Percentiles rank a stretch among this genome's conserved stretches.
Evolutionary conservation across 2,797 vertebrate genomes (phyloP).

Genomic region (Tauraco hartlaubi): DNA sequence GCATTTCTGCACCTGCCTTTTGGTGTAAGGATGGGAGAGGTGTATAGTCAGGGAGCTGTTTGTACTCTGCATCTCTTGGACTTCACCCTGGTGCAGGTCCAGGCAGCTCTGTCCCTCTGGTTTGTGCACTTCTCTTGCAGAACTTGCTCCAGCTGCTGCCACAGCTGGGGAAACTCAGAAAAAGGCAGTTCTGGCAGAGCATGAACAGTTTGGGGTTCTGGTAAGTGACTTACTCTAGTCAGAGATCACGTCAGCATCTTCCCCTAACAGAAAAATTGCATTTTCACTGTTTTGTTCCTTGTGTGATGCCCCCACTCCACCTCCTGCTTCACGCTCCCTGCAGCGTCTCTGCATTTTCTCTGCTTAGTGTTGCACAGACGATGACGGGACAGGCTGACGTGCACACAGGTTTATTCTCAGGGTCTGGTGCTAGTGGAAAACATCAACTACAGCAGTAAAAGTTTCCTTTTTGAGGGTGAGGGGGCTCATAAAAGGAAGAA

Average conservation of each 20-base stretch:
- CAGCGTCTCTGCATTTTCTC: accelerated
- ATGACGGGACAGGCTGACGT: neutral
- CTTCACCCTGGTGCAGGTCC: neutral
- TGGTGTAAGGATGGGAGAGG: neutral
- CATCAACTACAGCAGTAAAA: neutral
- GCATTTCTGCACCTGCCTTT: slow-evolving; percentile 45
- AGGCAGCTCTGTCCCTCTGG: neutral
- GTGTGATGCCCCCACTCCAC: neutral
- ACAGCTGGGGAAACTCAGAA: slow-evolving; percentile 79
- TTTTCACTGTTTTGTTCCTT: neutral
- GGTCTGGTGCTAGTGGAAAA: neutral
- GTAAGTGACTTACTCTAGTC: slow-evolving; percentile 71
- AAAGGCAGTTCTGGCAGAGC: slow-evolving; percentile 87
- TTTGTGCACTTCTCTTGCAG: slow-evolving; percentile 64
- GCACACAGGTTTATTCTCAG: neutral
- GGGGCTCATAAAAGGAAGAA: neutral
- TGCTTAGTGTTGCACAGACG: accelerated
- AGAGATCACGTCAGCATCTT: neutral
- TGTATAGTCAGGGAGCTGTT: neutral
- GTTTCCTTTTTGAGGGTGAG: accelerated
- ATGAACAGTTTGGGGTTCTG: slow-evolving; percentile 90
- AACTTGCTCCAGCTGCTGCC: slow-evolving; percentile 90
- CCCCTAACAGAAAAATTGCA: neutral
- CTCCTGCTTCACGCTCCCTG: accelerated
- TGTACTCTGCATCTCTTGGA: neutral